Conservation (phyloP, 2,113 vertebrate species). For the Psophia crepitans region DNA sequence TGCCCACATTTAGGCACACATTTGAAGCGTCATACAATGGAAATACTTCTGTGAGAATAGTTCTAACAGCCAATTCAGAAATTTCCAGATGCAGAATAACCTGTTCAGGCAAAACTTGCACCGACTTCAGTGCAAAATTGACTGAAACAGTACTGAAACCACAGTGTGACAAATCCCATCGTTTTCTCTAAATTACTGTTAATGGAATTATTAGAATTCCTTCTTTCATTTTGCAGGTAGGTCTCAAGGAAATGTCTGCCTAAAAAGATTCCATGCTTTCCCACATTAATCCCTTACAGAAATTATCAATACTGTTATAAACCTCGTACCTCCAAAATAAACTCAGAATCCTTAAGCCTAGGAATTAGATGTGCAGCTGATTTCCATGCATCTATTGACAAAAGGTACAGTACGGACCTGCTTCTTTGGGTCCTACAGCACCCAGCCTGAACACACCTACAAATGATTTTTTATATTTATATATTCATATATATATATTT, state of each 20-base stretch:
- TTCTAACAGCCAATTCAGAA: background rate
- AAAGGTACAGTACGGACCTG: background rate
- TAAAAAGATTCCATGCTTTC: background rate
- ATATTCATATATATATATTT: background rate
- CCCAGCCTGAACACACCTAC: slow-evolving; percentile 4
- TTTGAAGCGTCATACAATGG: background rate
- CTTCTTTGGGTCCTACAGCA: background rate
- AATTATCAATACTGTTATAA: background rate
- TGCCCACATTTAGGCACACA: background rate
- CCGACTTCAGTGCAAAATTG: background rate
- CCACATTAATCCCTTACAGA: background rate
- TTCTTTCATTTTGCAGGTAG: background rate
- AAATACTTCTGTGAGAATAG: too few relatives aligned
- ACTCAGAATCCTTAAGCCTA: background rate
- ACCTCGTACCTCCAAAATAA: background rate
- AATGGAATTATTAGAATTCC: background rate
- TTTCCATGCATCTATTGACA: slow-evolving; percentile 10
- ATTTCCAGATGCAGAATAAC: background rate
- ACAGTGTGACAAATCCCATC: background rate
- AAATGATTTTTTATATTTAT: background rate
- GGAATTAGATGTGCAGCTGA: background rate
- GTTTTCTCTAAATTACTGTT: background rate
- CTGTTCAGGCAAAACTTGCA: background rate
- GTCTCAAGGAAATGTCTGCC: background rate
- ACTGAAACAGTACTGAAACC: background rate